These are phyloP conservation scores for Drosophila kohkoa DNA, from an alignment of 1,140 invertebrate species.

Conservation along the genomic window DNA sequence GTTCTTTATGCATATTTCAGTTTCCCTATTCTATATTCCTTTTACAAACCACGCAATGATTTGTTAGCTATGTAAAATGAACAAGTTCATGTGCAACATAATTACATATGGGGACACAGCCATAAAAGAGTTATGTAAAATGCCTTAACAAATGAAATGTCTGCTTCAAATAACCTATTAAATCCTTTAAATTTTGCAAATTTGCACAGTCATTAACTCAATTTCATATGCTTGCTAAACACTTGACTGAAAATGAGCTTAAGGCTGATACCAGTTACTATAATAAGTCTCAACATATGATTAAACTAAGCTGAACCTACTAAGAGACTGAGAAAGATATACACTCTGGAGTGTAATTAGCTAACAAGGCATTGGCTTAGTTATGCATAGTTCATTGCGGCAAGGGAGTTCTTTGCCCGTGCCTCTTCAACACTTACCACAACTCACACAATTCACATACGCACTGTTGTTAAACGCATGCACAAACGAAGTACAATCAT, in stretches of 20 bases:
- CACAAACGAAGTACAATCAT: conserved; percentile 17
- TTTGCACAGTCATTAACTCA: conserved; percentile 9
- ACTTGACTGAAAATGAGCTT: not conserved
- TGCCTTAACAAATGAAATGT: too few relatives aligned
- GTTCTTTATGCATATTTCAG: too few relatives aligned
- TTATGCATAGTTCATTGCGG: conserved; percentile 30
- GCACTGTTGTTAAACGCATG: conserved; percentile 55
- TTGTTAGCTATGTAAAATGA: too few relatives aligned
- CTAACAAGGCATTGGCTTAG: conserved; percentile 24
- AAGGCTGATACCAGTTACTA: not conserved
- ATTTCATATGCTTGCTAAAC: not conserved
- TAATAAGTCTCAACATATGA: not conserved
- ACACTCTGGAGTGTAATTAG: conserved; percentile 12
- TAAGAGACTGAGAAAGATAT: not conserved
- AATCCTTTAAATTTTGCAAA: not conserved
- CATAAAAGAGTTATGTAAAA: too few relatives aligned
- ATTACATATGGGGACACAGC: too few relatives aligned
- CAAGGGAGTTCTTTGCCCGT: not conserved
- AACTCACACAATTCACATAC: conserved; percentile 67
- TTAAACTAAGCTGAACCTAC: not conserved
- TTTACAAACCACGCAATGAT: too few relatives aligned
- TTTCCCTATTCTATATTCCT: too few relatives aligned
- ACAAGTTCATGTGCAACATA: too few relatives aligned
- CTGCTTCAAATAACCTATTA: not conserved
- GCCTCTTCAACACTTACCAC: conserved; percentile 27